These are phyloP conservation scores for Myiozetetes cayanensis DNA, from an alignment of 2,113 vertebrate genomes.

Conservation along the genomic window DNA sequence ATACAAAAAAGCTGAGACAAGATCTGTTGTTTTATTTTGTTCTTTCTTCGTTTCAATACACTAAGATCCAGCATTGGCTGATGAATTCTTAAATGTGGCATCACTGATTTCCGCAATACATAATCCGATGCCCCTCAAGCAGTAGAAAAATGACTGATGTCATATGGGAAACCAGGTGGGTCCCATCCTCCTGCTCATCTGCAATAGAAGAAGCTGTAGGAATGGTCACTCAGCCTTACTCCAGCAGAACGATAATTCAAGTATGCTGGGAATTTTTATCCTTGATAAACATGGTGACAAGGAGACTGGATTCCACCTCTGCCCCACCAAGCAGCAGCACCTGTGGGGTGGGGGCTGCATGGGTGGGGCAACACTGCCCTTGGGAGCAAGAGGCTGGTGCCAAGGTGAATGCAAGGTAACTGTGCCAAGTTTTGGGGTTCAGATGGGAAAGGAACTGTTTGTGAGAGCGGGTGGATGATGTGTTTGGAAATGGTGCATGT, in stretches of 20 bases:
- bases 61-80: neutral
- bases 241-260: neutral
- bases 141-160: accelerated
- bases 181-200: neutral
- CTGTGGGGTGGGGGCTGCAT: accelerated
- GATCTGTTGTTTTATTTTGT: neutral
- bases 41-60: neutral
- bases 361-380: neutral
- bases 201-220: neutral
- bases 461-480: no score
- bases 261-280: neutral
- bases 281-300: accelerated
- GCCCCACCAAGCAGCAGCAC: no score
- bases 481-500: accelerated
- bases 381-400: neutral
- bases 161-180: neutral
- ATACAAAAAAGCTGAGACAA: neutral
- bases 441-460: neutral
- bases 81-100: neutral
- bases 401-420: neutral
- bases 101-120: neutral
- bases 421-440: accelerated
- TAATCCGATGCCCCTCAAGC: accelerated
- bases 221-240: neutral
- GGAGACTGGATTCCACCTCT: neutral